Base-by-base conservation (phyloP, 2,797 vertebrate genomes). In the Sylvilagus floridanus region DNA sequence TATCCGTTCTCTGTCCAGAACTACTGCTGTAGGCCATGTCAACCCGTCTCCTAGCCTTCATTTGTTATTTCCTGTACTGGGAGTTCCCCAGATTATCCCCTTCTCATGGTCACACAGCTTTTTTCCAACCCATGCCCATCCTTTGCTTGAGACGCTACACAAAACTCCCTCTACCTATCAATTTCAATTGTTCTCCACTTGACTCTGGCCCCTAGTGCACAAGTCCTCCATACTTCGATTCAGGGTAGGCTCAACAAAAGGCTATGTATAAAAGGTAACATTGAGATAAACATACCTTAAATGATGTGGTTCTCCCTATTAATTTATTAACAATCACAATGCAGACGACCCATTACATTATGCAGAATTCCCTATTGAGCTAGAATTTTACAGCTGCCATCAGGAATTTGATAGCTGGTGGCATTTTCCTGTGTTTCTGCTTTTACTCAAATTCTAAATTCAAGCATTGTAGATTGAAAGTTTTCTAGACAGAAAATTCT, bases 331-430 rank as follows among this genome's bases (percentile, higher is more conserved):
- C 3, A 26, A 11, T 12, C 47, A 63, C 32, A 82, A 19, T 16
- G 0, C 22, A 35, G 7, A 7, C 57, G 8, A 42, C 7, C 1
- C 24, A 16, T 21, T 30, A 3, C 9, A n/a, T 16, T 60, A 10
- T 24, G 92, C 19, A 21, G 17, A 79, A 42, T 14, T 85, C 4
- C 13, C 2, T n/a, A 47, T 50, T 8, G 17, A 96, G 14, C n/a
- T 84, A 60, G 35, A 71, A 76, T n/a, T 83, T 17, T n/a, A 4
- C 10, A 65, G 50, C 22, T 76, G 12, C 12, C 30, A 22, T 66
- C 19, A 52, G 60, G 6, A 57, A 54, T 65, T 90, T 87, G 24
- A 9, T 24, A 35, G 30, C 37, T 92, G 30, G 10, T n/a, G 42
- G 37, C 42, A 9, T 89, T 95, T 52, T 60, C n/a, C 54, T 82